A percentile compares a stretch with the other conserved stretches of the same genome.
Conservation (phyloP, 1,140 invertebrate species). For the Bathynomus jamesi region DNA sequence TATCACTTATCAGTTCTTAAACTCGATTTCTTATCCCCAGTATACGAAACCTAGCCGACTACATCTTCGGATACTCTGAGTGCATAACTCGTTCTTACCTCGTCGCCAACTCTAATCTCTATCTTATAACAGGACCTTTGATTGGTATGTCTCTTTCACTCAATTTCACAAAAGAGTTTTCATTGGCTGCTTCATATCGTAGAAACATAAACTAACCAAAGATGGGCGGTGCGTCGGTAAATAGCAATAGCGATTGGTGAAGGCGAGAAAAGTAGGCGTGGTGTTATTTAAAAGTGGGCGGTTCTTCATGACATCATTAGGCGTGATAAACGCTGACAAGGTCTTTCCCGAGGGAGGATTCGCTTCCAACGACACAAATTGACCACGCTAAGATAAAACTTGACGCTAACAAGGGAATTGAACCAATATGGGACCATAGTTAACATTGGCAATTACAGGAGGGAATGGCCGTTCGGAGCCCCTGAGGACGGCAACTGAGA, state of each 20-base stretch:
- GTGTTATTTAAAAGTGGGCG: slow-evolving; percentile 4
- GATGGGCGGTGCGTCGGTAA: slow-evolving; percentile 17
- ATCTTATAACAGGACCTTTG: slow-evolving; percentile 14
- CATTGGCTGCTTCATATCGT: slow-evolving; percentile 9
- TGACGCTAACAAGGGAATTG: slow-evolving; percentile 36
- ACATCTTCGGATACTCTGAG: slow-evolving; percentile 23
- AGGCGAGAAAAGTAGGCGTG: background rate
- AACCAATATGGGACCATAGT: slow-evolving; percentile 35
- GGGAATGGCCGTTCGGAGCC: slow-evolving; percentile 17
- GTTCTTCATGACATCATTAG: slow-evolving; percentile 30
- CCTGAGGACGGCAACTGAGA: background rate
- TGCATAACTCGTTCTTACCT: slow-evolving; percentile 25
- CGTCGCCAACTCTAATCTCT: slow-evolving; percentile 14
- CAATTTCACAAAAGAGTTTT: slow-evolving; percentile 20
- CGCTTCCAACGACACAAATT: slow-evolving; percentile 32
- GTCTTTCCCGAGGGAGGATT: slow-evolving; percentile 26
- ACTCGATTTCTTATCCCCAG: too few relatives aligned
- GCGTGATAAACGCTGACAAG: slow-evolving; percentile 35
- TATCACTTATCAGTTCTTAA: too few relatives aligned
- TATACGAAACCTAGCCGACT: slow-evolving; percentile 24
- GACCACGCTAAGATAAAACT: slow-evolving; percentile 35
- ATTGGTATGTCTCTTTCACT: slow-evolving; percentile 23
- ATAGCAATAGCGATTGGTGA: slow-evolving; percentile 5
- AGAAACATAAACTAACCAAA: slow-evolving; percentile 22
- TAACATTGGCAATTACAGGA: slow-evolving; percentile 34